Conservation (phyloP, 2,797 vertebrate species). For the Lepus oiostolus region DNA sequence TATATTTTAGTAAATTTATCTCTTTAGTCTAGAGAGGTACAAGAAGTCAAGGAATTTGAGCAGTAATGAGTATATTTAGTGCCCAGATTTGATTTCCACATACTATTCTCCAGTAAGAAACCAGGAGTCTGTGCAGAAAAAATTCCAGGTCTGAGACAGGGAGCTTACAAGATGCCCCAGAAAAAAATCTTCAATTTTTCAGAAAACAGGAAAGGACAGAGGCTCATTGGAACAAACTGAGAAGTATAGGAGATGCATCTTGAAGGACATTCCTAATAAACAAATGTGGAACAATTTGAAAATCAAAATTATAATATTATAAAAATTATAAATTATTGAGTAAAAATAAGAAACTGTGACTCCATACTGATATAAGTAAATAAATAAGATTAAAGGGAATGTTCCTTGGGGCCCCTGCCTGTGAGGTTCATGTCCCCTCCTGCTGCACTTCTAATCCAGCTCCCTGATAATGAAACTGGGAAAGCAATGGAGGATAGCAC, state of each 20-base stretch:
- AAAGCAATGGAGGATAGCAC: too few relatives aligned
- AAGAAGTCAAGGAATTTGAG: neutral
- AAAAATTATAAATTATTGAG: neutral
- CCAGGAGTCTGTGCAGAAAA: neutral
- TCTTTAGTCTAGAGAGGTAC: neutral
- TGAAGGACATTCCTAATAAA: neutral
- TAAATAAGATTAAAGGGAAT: neutral
- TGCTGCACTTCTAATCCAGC: too few relatives aligned
- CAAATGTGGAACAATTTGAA: neutral
- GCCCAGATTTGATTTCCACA: neutral
- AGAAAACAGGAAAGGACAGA: slow-evolving; percentile 9
- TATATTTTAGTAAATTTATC: neutral
- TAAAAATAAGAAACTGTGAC: neutral
- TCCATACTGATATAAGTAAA: neutral
- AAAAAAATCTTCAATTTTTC: neutral
- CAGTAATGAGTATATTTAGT: neutral
- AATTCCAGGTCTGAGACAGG: neutral
- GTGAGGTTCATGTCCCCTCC: too few relatives aligned
- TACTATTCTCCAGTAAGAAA: slow-evolving; percentile 2
- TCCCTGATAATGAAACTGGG: too few relatives aligned
- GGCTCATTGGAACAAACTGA: neutral
- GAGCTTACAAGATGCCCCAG: neutral
- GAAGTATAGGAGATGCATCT: neutral
- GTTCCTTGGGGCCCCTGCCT: neutral
- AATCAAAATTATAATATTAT: neutral